Evolutionary conservation across 2,113 vertebrate genomes (phyloP).

Genomic region (Apistogramma diplotaenia): DNA sequence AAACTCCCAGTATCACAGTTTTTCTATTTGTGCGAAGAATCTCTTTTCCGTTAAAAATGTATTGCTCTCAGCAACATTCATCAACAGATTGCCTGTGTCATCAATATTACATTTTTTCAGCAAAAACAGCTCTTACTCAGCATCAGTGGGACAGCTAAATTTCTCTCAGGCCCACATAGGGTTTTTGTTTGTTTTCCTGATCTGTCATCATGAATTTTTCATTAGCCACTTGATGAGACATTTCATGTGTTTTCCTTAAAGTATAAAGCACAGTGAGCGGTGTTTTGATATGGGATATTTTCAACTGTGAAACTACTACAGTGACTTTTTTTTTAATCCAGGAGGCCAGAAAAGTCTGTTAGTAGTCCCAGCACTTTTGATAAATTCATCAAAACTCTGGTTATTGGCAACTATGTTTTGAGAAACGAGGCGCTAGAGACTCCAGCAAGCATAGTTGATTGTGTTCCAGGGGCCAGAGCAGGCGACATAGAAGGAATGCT

Average conservation of each 20-base stretch:
- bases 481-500: no score
- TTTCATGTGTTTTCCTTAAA: conserved; percentile 24
- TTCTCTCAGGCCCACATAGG: conserved; percentile 13
- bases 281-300: background rate
- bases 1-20: background rate
- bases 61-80: conserved; percentile 20
- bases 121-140: conserved; percentile 16
- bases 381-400: background rate
- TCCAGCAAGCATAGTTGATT: no score
- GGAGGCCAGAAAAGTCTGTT: background rate
- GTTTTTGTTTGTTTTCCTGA: conserved; percentile 45
- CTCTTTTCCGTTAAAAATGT: conserved; percentile 16
- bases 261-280: conserved; percentile 21
- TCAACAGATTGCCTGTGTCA: conserved; percentile 24
- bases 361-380: background rate
- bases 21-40: conserved; percentile 9
- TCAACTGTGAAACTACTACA: background rate
- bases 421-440: no score
- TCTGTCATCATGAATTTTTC: conserved; percentile 56
- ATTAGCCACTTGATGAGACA: conserved; percentile 46
- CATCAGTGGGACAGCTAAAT: conserved; percentile 26
- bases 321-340: background rate
- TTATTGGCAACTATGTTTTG: no score
- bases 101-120: background rate
- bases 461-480: no score